phyloP scores from a whole-genome alignment of 1,140 invertebrate genomes.

The Parasteatoda tepidariorum region DNA sequence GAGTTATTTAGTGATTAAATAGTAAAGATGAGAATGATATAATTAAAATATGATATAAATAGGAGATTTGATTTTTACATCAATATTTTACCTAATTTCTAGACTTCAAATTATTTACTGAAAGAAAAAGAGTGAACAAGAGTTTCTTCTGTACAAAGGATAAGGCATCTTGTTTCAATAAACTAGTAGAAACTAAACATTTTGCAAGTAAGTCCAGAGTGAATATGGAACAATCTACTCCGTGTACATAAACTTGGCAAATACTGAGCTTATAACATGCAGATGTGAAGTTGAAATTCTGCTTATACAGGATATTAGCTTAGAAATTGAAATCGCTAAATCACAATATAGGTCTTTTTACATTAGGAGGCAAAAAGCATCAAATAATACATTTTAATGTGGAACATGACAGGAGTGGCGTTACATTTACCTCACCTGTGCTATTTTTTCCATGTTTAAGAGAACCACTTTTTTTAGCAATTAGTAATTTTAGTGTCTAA shows the following conservation, averaged over 20 bases:
- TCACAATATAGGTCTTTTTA: neutral
- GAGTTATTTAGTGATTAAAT: neutral
- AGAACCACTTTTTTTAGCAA: too few relatives aligned
- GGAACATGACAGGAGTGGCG: too few relatives aligned
- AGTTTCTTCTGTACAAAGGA: slow-evolving; percentile 27
- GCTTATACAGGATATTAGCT: neutral
- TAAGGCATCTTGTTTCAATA: slow-evolving; percentile 43
- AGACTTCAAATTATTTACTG: neutral
- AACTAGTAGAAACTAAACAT: neutral
- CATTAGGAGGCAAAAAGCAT: neutral
- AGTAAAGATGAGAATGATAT: neutral
- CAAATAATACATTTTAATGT: neutral
- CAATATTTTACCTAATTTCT: neutral
- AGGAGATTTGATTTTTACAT: neutral
- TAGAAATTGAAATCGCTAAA: neutral
- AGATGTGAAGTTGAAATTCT: neutral
- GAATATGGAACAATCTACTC: neutral
- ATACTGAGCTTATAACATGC: neutral
- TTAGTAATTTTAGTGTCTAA: too few relatives aligned
- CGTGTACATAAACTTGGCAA: neutral
- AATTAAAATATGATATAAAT: neutral
- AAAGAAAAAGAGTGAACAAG: slow-evolving; percentile 15
- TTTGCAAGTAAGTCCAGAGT: neutral
- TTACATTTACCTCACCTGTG: too few relatives aligned
- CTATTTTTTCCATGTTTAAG: too few relatives aligned